A percentile compares a stretch with the other conserved stretches of the same genome.
Evolutionary conservation across 1,140 invertebrate genomes (phyloP).

Genomic region (Sinonovacula constricta): DNA sequence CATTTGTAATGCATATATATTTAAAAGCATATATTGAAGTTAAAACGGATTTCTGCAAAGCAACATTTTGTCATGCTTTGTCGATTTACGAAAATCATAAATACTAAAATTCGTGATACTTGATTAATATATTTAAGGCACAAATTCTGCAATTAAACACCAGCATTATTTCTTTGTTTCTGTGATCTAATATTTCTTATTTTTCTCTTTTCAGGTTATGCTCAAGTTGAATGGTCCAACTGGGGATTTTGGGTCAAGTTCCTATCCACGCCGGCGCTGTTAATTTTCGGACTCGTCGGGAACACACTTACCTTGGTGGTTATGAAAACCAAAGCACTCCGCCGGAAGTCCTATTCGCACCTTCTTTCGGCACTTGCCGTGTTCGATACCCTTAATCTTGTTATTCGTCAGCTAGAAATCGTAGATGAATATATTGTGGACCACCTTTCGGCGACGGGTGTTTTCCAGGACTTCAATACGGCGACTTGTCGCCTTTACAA

Average conservation of each 20-base stretch:
- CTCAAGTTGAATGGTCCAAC: too few species aligned
- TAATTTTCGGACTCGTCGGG: slow-evolving; percentile 62
- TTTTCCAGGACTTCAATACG: slow-evolving; percentile 48
- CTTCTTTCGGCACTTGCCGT: slow-evolving; percentile 63
- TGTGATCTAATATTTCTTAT: too few species aligned
- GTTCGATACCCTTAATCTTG: slow-evolving; percentile 62
- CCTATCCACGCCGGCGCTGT: slow-evolving; percentile 56
- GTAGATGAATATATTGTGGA: slow-evolving; percentile 46
- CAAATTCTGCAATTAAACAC: too few species aligned
- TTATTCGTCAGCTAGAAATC: slow-evolving; percentile 35
- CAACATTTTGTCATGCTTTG: too few species aligned
- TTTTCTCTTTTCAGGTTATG: too few species aligned
- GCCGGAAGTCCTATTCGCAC: slow-evolving; percentile 65
- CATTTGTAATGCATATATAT: too few species aligned
- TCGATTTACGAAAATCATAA: too few species aligned
- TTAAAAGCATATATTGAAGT: too few species aligned
- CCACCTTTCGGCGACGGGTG: slow-evolving; percentile 19
- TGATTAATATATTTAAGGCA: too few species aligned
- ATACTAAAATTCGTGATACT: too few species aligned
- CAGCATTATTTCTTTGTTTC: too few species aligned
- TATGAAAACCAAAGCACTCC: slow-evolving; percentile 59
- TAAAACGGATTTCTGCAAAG: too few species aligned
- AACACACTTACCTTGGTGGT: slow-evolving; percentile 65
- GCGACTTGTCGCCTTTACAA: slow-evolving; percentile 62
- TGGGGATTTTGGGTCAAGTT: slow-evolving; percentile 65